These are phyloP conservation scores for Vicugna pacos DNA, from an alignment of 2,113 vertebrate species.

Conservation along the genomic window DNA sequence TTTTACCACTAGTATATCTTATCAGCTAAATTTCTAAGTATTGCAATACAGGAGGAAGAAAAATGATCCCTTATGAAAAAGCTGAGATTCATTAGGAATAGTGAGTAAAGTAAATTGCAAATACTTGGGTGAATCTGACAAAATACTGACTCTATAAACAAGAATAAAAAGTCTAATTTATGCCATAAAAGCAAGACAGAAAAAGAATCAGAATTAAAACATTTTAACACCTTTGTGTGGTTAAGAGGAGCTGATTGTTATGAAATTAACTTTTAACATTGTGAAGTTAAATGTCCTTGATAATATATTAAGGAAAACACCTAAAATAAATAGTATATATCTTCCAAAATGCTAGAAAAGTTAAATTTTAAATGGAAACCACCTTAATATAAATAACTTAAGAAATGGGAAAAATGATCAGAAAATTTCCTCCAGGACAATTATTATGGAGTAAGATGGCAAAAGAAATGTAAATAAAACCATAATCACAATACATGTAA, in stretches of 20 bases:
- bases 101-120: not conserved
- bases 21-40: not conserved
- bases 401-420: not conserved
- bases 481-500: not conserved
- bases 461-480: not conserved
- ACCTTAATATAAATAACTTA: constrained; percentile 11
- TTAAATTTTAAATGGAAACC: not conserved
- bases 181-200: not conserved
- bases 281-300: not conserved
- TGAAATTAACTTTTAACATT: not conserved
- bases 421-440: not conserved
- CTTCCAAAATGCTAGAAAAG: not conserved
- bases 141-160: not conserved
- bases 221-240: not conserved
- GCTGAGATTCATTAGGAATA: not conserved
- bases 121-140: not conserved
- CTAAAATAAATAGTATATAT: not conserved
- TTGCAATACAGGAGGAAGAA: not conserved
- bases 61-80: not conserved
- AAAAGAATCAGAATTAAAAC: not conserved
- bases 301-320: not conserved
- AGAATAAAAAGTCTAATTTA: not conserved
- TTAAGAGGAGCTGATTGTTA: not conserved
- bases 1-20: not conserved
- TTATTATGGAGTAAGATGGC: not conserved